Evolutionary conservation across 2,113 vertebrate genomes (phyloP).

Genomic region (Zeus faber): DNA sequence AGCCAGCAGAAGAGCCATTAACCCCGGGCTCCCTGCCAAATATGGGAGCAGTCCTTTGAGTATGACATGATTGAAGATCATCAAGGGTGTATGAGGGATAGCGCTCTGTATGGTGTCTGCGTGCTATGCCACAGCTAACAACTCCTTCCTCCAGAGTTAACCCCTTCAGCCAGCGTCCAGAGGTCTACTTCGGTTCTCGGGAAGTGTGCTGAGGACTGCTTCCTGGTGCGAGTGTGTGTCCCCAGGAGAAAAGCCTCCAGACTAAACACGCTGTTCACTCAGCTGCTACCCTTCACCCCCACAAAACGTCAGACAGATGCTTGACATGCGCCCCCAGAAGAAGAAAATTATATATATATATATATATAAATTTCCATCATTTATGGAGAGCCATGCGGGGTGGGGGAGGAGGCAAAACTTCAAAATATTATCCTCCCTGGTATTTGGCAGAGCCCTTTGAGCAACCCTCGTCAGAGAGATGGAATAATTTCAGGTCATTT

Average conservation of each 20-base stretch:
- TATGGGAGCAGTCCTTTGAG: slow-evolving; percentile 45
- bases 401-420: slow-evolving; percentile 64
- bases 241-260: slow-evolving; percentile 86
- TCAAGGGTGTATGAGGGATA: no score
- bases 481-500: slow-evolving; percentile 81
- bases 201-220: slow-evolving; percentile 65
- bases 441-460: slow-evolving; percentile 69
- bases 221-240: slow-evolving; percentile 81
- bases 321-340: slow-evolving; percentile 53
- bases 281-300: slow-evolving; percentile 87
- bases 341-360: slow-evolving; percentile 45
- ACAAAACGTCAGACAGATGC: slow-evolving; percentile 83
- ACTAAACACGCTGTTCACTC: slow-evolving; percentile 90
- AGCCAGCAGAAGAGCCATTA: slow-evolving; percentile 69
- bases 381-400: slow-evolving; percentile 67
- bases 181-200: slow-evolving; percentile 22
- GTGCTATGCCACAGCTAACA: slow-evolving; percentile 31
- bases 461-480: slow-evolving; percentile 78
- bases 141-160: slow-evolving; percentile 13
- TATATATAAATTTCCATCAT: slow-evolving; percentile 88
- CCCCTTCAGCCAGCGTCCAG: slow-evolving; percentile 28
- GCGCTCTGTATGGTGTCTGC: no score
- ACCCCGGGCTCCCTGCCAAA: slow-evolving; percentile 64
- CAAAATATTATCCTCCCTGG: slow-evolving; percentile 79
- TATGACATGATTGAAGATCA: no score